A percentile compares a stretch with the other conserved stretches of the same genome.
Evolutionary conservation across 2,113 vertebrate genomes (phyloP).

Genomic region (Phoenicopterus ruber): DNA sequence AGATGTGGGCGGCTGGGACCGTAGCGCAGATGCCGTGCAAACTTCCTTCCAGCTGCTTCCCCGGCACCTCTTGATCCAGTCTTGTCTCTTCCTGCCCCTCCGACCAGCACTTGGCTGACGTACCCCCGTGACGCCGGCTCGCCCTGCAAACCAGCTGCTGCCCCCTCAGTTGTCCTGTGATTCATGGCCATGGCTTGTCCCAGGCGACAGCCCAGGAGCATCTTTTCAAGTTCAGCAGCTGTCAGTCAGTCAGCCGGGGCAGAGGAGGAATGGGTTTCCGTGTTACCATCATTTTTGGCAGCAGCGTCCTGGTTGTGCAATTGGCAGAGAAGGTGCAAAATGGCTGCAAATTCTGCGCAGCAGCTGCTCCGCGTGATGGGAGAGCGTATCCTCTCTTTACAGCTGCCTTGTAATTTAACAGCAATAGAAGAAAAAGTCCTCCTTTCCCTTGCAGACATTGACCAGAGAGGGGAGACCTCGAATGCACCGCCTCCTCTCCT

Average conservation of each 20-base stretch:
- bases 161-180: background rate
- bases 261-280: background rate
- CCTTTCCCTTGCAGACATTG: background rate
- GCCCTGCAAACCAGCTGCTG: background rate
- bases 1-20: background rate
- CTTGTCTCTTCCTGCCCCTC: background rate
- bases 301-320: background rate
- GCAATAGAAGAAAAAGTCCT: background rate
- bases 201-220: background rate
- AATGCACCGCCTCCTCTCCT: background rate
- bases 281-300: background rate
- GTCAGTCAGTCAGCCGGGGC: background rate
- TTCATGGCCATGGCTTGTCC: background rate
- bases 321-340: background rate
- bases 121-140: rapidly evolving
- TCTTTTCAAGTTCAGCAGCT: background rate
- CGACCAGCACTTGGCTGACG: rapidly evolving
- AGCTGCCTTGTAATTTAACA: background rate
- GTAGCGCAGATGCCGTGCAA: rapidly evolving
- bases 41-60: constrained; percentile 38
- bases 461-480: background rate
- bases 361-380: background rate
- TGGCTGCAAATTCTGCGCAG: background rate
- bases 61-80: background rate
- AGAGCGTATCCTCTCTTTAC: background rate